phyloP scores from a whole-genome alignment of 2,797 vertebrate genomes.

The Schizothorax lantsangensis region DNA sequence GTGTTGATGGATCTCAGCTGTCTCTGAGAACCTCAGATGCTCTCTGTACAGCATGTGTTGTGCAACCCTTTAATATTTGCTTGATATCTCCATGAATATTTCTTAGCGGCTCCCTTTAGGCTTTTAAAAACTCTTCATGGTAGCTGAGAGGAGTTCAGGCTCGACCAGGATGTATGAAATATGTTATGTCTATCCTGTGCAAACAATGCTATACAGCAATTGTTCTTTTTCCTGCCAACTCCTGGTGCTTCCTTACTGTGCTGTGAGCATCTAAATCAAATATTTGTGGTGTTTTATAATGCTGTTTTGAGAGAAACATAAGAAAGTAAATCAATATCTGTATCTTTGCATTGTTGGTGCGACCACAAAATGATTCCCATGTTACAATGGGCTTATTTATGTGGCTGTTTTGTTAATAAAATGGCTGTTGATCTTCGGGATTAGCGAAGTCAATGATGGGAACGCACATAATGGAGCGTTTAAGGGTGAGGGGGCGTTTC shows the following conservation, averaged over 20 bases:
- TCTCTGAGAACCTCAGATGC: constrained; percentile 25
- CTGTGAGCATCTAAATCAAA: constrained; percentile 63
- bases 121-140: constrained; percentile 12
- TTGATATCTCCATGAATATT: neutral
- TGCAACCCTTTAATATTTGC: constrained; percentile 1
- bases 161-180: constrained; percentile 64
- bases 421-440: constrained; percentile 30
- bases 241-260: constrained; percentile 74
- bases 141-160: constrained; percentile 32
- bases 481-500: constrained; percentile 44
- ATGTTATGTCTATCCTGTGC: constrained; percentile 71
- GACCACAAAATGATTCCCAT: neutral
- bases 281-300: constrained; percentile 45
- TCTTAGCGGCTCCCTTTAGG: neutral
- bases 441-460: constrained; percentile 21
- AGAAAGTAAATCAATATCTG: neutral
- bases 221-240: constrained; percentile 69
- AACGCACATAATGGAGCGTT: constrained; percentile 29
- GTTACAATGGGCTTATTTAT: constrained; percentile 22
- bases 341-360: constrained; percentile 10
- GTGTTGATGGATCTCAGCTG: constrained; percentile 18
- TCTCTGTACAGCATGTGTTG: neutral
- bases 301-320: constrained; percentile 4
- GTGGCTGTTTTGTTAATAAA: constrained; percentile 35
- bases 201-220: constrained; percentile 72